Evolutionary conservation across 2,888 invertebrate genomes (phyloP).

Genomic region (Cerastis leucographa): DNA sequence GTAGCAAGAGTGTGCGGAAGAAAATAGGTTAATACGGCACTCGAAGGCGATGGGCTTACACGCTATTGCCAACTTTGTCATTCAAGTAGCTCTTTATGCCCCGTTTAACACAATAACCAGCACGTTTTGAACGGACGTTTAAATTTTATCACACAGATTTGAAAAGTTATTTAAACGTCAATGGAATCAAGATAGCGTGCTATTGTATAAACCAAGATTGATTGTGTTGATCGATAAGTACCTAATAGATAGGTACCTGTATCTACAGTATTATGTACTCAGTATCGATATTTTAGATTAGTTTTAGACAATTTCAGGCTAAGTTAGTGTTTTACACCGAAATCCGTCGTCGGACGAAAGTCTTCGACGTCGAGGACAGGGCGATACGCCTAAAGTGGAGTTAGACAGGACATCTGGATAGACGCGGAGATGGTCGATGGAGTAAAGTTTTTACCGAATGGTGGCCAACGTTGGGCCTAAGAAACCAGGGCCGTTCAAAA

Average conservation of each 20-base stretch:
- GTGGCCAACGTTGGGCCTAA: too few species aligned
- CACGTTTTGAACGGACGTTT: slow-evolving; percentile 50
- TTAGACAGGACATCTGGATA: too few species aligned
- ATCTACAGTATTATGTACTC: neutral
- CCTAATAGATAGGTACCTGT: neutral
- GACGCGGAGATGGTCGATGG: too few species aligned
- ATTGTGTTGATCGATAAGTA: neutral
- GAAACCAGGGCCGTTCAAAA: too few species aligned
- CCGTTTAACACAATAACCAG: slow-evolving; percentile 51
- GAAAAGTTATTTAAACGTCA: slow-evolving; percentile 10
- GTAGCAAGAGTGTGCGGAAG: slow-evolving; percentile 28
- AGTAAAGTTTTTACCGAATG: too few species aligned
- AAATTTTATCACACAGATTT: slow-evolving; percentile 52
- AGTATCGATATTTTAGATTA: neutral
- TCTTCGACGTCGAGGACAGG: too few species aligned
- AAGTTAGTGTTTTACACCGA: neutral
- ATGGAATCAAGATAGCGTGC: slow-evolving; percentile 22
- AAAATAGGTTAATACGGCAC: slow-evolving; percentile 63
- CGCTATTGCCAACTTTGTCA: slow-evolving; percentile 63
- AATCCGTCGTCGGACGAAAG: too few species aligned
- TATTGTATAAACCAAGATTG: neutral
- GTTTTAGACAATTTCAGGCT: neutral
- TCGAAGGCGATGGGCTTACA: slow-evolving; percentile 60
- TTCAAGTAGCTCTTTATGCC: slow-evolving; percentile 53
- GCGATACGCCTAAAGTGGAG: too few species aligned